A percentile compares a stretch with the other conserved stretches of the same genome.
phyloP scores from a whole-genome alignment of 2,113 vertebrate species.

The Leptobrachium ailaonicum region DNA sequence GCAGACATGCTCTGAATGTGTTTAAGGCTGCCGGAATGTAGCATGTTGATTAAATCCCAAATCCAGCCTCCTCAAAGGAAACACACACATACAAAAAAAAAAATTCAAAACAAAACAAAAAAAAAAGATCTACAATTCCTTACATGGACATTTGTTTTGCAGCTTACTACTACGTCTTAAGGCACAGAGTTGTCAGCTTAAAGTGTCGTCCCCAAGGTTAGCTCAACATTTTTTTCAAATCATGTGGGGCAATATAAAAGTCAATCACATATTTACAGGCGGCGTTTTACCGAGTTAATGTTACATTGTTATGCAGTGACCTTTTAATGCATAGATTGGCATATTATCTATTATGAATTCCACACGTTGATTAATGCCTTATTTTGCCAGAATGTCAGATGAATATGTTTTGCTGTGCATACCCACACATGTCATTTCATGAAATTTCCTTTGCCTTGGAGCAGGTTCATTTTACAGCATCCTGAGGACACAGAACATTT shows the following conservation, averaged over 20 bases:
- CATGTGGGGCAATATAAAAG: constrained; percentile 73
- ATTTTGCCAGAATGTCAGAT: not conserved
- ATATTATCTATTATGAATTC: not conserved
- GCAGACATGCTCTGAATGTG: constrained; percentile 76
- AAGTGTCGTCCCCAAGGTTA: constrained; percentile 98
- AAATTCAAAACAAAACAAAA: constrained; percentile 40
- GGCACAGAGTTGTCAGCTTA: constrained; percentile 96
- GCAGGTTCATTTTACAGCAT: constrained; percentile 20
- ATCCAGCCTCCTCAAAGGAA: constrained; percentile 74
- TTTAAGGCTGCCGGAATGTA: constrained; percentile 79
- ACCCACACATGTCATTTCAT: constrained; percentile 45
- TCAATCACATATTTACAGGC: constrained; percentile 55
- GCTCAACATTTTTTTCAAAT: constrained; percentile 85
- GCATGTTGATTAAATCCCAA: constrained; percentile 75
- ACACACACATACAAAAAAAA: constrained; percentile 60
- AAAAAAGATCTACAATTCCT: constrained; percentile 77
- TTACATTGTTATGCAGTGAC: not conserved
- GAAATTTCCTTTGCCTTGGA: constrained; percentile 15
- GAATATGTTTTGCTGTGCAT: constrained; percentile 10
- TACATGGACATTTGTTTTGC: constrained; percentile 98
- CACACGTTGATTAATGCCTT: not conserved
- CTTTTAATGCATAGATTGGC: not conserved
- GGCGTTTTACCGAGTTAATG: not conserved
- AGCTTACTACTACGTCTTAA: constrained; percentile 98
- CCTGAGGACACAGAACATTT: constrained; percentile 12